Base-by-base conservation (phyloP, 2,113 vertebrate species). In the Calyptomena viridis region DNA sequence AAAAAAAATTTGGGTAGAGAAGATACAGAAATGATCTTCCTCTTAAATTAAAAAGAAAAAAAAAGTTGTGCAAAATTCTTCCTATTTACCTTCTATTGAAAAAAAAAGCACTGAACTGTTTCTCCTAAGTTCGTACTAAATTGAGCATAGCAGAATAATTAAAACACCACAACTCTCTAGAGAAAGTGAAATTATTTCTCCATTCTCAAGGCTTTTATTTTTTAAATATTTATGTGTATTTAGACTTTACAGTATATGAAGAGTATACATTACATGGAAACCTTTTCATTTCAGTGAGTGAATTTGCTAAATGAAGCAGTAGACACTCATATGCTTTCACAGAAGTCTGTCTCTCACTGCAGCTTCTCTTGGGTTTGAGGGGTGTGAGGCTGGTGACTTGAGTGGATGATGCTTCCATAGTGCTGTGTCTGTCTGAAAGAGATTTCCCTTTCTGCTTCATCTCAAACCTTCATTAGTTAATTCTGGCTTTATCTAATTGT, bases 11-110 rank as follows among this genome's bases (percentile, higher is more conserved):
- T 24, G 6, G 1, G 35, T 55, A 80, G 13, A 44, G 42, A 92
- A 96, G 75, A 86, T 80, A 58, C 22, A 60, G 39, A 96, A 88
- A 85, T 73, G 13, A 96, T 35, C 73, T 97, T 97, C 95, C 89
- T 95, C n/a, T 94, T 93, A 18, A 62, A 68, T 75, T 50, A 21
- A 60, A 66, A 80, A 75, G 73, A 62, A 40, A 42, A 31, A 58
- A 50, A 18, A 31, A 19, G 4, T n/a, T 62, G 5, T 27, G 47
- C 17, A 15, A 66, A 49, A 35, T 56, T 78, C 16, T 85, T 91
- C 35, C 6, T 52, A 23, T 78, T 87, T 72, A 60, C 18, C 84
- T 66, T 23, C 40, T 81, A 5, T 47, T 76, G 58, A 28, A 90
- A 86, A 74, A 28, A 60, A 39, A 22, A 15, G 19, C 37, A 35